Percentiles rank a stretch among this genome's conserved stretches.
Conservation (phyloP, 2,797 vertebrate species). For the Balearica regulorum region DNA sequence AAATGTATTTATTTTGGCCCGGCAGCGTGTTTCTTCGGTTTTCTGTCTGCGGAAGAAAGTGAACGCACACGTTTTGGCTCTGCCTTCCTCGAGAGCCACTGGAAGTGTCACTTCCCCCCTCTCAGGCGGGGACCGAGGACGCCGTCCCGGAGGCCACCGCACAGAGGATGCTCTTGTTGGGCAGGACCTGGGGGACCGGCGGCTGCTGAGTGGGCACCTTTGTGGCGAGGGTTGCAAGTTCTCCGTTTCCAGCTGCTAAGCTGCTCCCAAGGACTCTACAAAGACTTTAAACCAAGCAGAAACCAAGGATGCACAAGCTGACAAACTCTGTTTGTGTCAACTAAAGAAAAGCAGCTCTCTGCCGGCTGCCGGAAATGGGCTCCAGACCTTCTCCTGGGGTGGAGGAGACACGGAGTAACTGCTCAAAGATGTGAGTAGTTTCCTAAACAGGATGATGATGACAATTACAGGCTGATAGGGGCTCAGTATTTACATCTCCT, state of each 20-base stretch:
- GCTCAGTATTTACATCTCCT: slow-evolving; percentile 15
- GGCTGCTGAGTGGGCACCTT: slow-evolving; percentile 6
- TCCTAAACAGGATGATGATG: slow-evolving; percentile 36
- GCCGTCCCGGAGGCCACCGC: neutral
- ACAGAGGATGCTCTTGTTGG: slow-evolving; percentile 1
- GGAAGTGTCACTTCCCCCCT: slow-evolving; percentile 2
- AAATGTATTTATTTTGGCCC: slow-evolving; percentile 49
- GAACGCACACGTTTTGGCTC: neutral
- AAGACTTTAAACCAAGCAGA: slow-evolving; percentile 29
- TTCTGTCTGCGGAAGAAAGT: slow-evolving; percentile 22
- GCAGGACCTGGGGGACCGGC: neutral
- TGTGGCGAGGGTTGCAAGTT: neutral
- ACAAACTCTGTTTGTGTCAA: slow-evolving; percentile 70
- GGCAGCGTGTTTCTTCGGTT: neutral
- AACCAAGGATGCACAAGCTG: slow-evolving; percentile 66
- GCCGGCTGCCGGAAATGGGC: slow-evolving; percentile 65
- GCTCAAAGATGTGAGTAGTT: slow-evolving; percentile 57
- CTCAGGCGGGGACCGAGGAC: neutral
- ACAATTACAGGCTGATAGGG: slow-evolving; percentile 50
- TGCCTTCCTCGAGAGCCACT: neutral
- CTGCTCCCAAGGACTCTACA: neutral
- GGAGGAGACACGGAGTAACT: slow-evolving; percentile 55
- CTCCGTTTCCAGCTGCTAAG: neutral
- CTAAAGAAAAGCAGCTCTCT: slow-evolving; percentile 38
- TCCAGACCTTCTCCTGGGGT: slow-evolving; percentile 67